Percentiles rank a stretch among this genome's conserved stretches.
phyloP scores from a whole-genome alignment of 2,113 vertebrate species.

The Sebastes fasciatus region DNA sequence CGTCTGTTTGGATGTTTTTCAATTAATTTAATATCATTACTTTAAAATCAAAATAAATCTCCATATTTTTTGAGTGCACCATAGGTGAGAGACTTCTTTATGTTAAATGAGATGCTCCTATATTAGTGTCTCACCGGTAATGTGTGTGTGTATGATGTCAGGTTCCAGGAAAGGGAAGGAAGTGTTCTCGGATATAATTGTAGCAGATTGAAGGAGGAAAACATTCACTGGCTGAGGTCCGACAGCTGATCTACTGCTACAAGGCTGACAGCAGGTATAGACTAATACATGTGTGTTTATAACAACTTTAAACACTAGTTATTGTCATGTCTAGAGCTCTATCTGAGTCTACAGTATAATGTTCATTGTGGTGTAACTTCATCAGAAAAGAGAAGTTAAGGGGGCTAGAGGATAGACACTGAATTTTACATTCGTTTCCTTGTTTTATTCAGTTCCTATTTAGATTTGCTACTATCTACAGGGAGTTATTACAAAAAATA shows the following conservation, averaged over 20 bases:
- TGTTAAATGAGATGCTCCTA: not conserved
- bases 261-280: slow-evolving; percentile 56
- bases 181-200: not conserved
- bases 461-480: not conserved
- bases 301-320: not conserved
- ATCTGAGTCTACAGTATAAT: not conserved
- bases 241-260: slow-evolving; percentile 22
- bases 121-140: slow-evolving; percentile 58
- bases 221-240: slow-evolving; percentile 11
- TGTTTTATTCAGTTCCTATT: not conserved
- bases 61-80: not conserved
- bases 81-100: accelerated
- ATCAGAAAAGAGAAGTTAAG: slow-evolving; percentile 41
- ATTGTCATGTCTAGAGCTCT: not conserved
- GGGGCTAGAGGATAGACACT: not conserved
- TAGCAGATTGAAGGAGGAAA: slow-evolving; percentile 28
- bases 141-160: slow-evolving; percentile 7
- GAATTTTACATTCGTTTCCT: not conserved
- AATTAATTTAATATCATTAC: accelerated
- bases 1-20: not conserved
- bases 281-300: slow-evolving; percentile 1
- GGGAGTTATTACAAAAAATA: not conserved
- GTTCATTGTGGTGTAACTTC: not conserved
- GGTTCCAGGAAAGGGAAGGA: slow-evolving; percentile 77
- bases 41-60: not conserved